Conservation (phyloP, 2,113 vertebrate species). For the Odocoileus virginianus region DNA sequence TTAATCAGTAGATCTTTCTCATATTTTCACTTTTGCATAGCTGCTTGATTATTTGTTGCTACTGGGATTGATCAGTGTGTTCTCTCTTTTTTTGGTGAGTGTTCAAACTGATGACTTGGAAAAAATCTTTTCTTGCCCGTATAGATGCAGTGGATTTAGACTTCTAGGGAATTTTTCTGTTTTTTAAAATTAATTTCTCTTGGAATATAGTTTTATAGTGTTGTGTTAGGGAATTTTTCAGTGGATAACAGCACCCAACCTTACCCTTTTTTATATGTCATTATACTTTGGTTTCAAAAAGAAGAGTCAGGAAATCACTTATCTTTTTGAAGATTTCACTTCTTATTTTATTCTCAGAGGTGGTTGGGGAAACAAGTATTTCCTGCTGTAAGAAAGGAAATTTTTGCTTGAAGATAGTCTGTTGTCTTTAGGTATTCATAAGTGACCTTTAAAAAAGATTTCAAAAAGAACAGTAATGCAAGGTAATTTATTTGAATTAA, state of each 20-base stretch:
- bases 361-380: background rate
- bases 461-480: background rate
- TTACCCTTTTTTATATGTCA: background rate
- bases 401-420: background rate
- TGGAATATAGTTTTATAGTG: background rate
- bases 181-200: background rate
- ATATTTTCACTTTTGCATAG: background rate
- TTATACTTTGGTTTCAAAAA: constrained; percentile 2
- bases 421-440: background rate
- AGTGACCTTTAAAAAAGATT: background rate
- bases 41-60: background rate
- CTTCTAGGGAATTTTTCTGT: background rate
- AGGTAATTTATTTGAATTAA: constrained; percentile 13
- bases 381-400: background rate
- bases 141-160: background rate
- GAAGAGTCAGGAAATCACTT: background rate
- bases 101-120: background rate
- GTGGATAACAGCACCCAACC: background rate
- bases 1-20: background rate
- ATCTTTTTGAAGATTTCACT: background rate
- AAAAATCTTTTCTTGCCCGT: background rate
- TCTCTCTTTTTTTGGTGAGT: background rate
- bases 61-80: background rate
- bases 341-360: background rate
- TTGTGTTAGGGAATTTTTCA: background rate